These are phyloP conservation scores for Steatornis caripensis DNA, from an alignment of 2,113 vertebrate genomes.

Conservation along the genomic window DNA sequence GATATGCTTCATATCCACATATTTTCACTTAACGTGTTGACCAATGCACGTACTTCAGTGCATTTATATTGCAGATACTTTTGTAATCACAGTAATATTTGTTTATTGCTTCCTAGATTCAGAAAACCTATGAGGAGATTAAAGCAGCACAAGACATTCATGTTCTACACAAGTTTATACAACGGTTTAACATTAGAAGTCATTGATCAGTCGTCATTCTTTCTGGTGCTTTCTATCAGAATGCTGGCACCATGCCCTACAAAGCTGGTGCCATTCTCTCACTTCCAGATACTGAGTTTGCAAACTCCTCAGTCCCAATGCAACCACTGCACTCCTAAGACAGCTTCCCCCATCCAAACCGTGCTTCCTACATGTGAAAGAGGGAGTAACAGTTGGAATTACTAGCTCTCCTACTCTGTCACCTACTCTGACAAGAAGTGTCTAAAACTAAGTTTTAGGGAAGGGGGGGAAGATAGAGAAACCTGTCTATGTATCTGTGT, in stretches of 20 bases:
- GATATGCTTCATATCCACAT: not conserved
- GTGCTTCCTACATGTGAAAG: not conserved
- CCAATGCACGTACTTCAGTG: not conserved
- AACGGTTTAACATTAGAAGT: not conserved
- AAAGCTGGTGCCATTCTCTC: not conserved
- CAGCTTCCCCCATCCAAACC: not conserved
- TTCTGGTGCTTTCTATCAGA: not conserved
- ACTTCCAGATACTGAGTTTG: not conserved
- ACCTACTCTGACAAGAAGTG: not conserved
- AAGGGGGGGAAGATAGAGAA: not conserved
- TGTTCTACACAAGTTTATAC: not conserved
- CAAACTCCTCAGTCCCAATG: too few relatives aligned
- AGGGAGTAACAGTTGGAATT: not conserved
- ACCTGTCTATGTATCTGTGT: not conserved
- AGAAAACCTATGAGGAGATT: not conserved
- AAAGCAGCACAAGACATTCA: not conserved
- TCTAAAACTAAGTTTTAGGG: not conserved
- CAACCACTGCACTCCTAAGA: not conserved
- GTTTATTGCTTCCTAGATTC: not conserved
- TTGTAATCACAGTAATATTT: not conserved
- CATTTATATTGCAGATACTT: not conserved
- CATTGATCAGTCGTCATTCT: not conserved
- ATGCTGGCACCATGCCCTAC: not conserved
- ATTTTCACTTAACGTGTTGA: conserved; percentile 6
- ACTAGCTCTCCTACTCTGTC: not conserved